A percentile compares a stretch with the other conserved stretches of the same genome.
phyloP scores from a whole-genome alignment of 2,888 invertebrate genomes.

The Cheilosia pagana region DNA sequence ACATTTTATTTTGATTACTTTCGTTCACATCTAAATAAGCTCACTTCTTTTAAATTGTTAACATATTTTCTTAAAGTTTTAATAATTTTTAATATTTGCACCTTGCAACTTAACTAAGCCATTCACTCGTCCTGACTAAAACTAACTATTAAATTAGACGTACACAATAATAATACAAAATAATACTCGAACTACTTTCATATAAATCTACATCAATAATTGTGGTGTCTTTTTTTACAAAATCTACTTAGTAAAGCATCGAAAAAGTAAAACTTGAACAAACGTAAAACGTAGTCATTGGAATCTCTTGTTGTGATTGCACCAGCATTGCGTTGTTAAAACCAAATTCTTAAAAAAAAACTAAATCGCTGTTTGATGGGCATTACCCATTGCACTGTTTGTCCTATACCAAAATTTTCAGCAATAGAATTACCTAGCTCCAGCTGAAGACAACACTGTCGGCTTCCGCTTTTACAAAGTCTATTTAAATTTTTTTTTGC shows the following conservation, averaged over 20 bases:
- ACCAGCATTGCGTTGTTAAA: conserved; percentile 61
- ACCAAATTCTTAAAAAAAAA: conserved; percentile 30
- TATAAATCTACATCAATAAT: conserved; percentile 40
- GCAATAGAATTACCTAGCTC: neutral
- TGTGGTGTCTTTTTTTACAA: conserved; percentile 59
- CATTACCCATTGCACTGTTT: conserved; percentile 11
- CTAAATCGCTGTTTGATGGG: conserved; percentile 26
- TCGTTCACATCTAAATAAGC: neutral
- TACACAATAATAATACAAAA: conserved; percentile 39
- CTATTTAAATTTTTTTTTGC: neutral
- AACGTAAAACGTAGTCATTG: conserved; percentile 56
- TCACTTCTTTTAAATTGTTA: too few relatives aligned
- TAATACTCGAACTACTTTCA: conserved; percentile 47
- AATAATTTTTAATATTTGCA: conserved; percentile 24
- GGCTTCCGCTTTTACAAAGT: conserved; percentile 26
- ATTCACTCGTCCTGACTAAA: conserved; percentile 65
- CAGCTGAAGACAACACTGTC: conserved; percentile 24
- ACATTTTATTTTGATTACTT: conserved; percentile 44
- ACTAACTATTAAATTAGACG: conserved; percentile 54
- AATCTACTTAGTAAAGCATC: conserved; percentile 69
- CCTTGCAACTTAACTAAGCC: conserved; percentile 53
- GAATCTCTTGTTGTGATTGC: conserved; percentile 67
- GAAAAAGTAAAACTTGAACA: conserved; percentile 39
- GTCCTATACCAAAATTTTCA: conserved; percentile 10
- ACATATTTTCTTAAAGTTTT: conserved; percentile 16